These are phyloP conservation scores for Mionectes olivaceus DNA, from an alignment of 2,797 vertebrate genomes.

Conservation along the genomic window DNA sequence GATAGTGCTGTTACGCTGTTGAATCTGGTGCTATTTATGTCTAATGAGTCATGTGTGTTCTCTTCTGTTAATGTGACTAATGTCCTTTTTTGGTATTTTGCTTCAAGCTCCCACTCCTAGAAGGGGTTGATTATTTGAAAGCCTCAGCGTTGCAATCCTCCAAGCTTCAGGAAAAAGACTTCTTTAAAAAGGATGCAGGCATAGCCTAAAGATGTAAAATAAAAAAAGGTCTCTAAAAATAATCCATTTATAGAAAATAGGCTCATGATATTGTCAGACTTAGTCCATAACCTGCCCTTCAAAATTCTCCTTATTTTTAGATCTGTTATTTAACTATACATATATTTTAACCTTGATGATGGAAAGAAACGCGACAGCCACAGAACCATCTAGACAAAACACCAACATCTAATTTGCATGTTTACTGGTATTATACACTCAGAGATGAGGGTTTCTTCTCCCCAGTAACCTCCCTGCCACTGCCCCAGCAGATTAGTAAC, in stretches of 20 bases:
- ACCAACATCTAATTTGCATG: constrained; percentile 61
- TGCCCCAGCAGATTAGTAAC: constrained; percentile 8
- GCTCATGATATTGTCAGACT: constrained; percentile 20
- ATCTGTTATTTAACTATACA: constrained; percentile 54
- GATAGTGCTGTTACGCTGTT: not conserved
- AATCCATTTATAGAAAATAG: constrained; percentile 46
- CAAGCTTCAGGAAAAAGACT: not conserved
- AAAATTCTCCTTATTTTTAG: constrained; percentile 68
- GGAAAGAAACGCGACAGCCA: constrained; percentile 52
- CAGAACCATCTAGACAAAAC: constrained; percentile 43
- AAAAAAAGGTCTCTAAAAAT: constrained; percentile 1
- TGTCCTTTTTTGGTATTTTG: not conserved
- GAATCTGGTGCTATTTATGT: not conserved
- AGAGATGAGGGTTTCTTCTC: constrained; percentile 44
- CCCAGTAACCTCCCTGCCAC: constrained; percentile 49
- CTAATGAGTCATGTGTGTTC: not conserved
- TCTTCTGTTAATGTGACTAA: not conserved
- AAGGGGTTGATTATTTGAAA: constrained; percentile 6
- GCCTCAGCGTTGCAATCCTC: not conserved
- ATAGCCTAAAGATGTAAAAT: not conserved
- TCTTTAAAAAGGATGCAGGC: not conserved
- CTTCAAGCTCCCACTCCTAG: not conserved
- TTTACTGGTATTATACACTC: constrained; percentile 17
- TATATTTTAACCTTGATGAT: constrained; percentile 65
- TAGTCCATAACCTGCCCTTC: constrained; percentile 58